Conservation (phyloP, 2,113 vertebrate genomes). For the Bubalus kerabau region DNA sequence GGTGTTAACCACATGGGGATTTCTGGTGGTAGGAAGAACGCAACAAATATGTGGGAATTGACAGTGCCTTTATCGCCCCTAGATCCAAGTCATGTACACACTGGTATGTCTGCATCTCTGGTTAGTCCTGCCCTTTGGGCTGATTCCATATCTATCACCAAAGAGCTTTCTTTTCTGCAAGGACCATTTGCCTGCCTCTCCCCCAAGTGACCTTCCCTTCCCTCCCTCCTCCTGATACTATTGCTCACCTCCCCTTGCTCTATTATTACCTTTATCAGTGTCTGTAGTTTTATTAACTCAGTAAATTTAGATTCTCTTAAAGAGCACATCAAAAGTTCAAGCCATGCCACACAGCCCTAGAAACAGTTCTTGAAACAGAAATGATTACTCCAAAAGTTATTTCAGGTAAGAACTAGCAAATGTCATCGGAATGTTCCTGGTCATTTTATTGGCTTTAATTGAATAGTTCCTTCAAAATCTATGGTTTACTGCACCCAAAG, state of each 20-base stretch:
- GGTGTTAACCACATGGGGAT: not conserved
- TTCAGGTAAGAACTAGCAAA: slow-evolving; percentile 54
- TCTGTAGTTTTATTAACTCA: slow-evolving; percentile 63
- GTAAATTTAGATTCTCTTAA: slow-evolving; percentile 60
- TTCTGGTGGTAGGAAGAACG: not conserved
- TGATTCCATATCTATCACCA: not conserved
- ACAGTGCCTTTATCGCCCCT: not conserved
- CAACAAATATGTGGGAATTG: not conserved
- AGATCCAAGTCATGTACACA: fast-evolving
- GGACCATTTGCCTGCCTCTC: not conserved
- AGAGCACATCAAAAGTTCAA: slow-evolving; percentile 70
- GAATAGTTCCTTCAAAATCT: slow-evolving; percentile 7
- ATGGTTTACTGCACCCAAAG: not conserved
- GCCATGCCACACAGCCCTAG: slow-evolving; percentile 33
- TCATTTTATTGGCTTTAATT: slow-evolving; percentile 42
- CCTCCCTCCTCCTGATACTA: not conserved
- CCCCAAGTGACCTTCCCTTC: not conserved
- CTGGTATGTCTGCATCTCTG: no score
- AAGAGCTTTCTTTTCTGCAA: not conserved
- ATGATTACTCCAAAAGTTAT: slow-evolving; percentile 60
- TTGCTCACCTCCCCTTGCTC: not conserved
- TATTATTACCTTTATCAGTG: slow-evolving; percentile 2
- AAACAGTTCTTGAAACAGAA: slow-evolving; percentile 58
- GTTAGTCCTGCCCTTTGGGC: not conserved
- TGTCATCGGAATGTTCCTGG: slow-evolving; percentile 32